Evolutionary conservation across 1,140 invertebrate species (phyloP).

Genomic region (Saccostrea glomerata): DNA sequence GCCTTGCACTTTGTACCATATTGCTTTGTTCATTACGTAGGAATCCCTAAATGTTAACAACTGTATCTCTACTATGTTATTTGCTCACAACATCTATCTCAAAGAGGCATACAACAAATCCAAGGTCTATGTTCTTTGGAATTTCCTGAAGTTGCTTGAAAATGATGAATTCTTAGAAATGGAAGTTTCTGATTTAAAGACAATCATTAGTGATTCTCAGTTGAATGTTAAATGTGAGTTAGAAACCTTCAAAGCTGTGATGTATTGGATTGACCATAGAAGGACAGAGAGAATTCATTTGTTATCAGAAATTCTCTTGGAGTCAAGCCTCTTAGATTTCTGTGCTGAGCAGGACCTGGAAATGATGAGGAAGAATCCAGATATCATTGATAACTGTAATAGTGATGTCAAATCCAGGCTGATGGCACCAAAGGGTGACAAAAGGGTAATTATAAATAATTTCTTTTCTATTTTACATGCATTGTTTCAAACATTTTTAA

Average conservation of each 20-base stretch:
- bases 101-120: conserved; percentile 30
- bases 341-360: not conserved
- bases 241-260: not conserved
- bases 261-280: not conserved
- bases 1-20: not conserved
- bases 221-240: conserved; percentile 8
- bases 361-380: not conserved
- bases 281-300: not conserved
- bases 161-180: conserved; percentile 9
- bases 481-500: too few relatives aligned
- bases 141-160: conserved; percentile 7
- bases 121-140: conserved; percentile 24
- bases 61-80: conserved; percentile 35
- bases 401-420: not conserved
- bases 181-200: not conserved
- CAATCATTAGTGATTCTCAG: not conserved
- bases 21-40: not conserved
- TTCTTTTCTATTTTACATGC: too few relatives aligned
- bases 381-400: not conserved
- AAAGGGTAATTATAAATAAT: not conserved
- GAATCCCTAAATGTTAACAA: conserved; percentile 25
- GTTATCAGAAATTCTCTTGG: not conserved
- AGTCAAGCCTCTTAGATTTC: not conserved
- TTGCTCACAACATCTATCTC: conserved; percentile 21
- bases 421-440: not conserved